Evolutionary conservation across 2,888 invertebrate genomes (phyloP).

Genomic region (Esperia sulphurella): DNA sequence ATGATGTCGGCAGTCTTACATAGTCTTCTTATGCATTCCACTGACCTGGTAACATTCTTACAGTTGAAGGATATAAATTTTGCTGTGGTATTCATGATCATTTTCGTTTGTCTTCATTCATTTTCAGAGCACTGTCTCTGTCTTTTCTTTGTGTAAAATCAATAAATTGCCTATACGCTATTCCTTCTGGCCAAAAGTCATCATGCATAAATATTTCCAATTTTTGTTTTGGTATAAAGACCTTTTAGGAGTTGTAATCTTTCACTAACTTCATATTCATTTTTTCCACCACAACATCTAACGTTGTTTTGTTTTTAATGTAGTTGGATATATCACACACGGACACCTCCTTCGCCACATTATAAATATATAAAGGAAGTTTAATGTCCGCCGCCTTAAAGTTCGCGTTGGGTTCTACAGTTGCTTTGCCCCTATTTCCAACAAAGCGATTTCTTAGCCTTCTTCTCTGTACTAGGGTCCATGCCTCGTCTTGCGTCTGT

Average conservation of each 20-base stretch:
- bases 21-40: conserved; percentile 15
- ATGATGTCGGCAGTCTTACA: conserved; percentile 15
- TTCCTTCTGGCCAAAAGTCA: conserved; percentile 14
- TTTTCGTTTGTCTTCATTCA: neutral
- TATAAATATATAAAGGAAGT: conserved; percentile 12
- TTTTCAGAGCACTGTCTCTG: neutral
- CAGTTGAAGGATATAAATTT: conserved; percentile 22
- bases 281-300: conserved; percentile 6
- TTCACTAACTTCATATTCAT: conserved; percentile 7
- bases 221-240: conserved; percentile 12
- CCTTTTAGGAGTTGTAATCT: conserved; percentile 11
- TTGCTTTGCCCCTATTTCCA: too few relatives aligned
- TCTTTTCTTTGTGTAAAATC: neutral
- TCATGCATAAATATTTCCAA: conserved; percentile 11
- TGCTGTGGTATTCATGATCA: neutral
- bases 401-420: too few relatives aligned
- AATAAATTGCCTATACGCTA: conserved; percentile 12
- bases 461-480: too few relatives aligned
- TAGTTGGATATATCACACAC: conserved; percentile 13
- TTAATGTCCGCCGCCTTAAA: too few relatives aligned
- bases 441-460: too few relatives aligned
- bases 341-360: conserved; percentile 13
- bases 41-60: conserved; percentile 17
- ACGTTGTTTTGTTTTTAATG: conserved; percentile 11
- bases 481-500: too few relatives aligned